Conservation (phyloP, 2,113 vertebrate genomes). For the Hoplias malabaricus region DNA sequence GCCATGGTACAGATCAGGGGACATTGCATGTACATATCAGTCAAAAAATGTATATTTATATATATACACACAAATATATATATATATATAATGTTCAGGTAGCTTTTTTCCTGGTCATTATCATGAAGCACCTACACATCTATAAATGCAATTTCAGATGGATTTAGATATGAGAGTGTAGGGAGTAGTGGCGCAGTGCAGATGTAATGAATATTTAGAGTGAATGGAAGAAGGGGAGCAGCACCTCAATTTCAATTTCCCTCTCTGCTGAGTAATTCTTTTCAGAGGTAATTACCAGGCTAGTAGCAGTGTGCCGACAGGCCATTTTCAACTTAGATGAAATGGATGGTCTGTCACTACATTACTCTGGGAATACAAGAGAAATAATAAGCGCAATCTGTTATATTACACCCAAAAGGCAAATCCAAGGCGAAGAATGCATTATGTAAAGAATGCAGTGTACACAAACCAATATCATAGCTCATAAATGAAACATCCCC, state of each 20-base stretch:
- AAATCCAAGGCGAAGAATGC: not conserved
- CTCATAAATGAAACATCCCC: not conserved
- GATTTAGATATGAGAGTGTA: constrained; percentile 1
- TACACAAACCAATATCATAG: not conserved
- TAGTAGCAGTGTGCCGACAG: not conserved
- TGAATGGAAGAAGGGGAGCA: not conserved
- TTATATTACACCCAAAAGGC: constrained; percentile 24
- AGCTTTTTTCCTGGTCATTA: not conserved
- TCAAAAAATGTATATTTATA: too few species aligned
- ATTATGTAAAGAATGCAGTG: not conserved
- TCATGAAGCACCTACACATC: constrained; percentile 21
- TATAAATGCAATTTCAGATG: constrained; percentile 21
- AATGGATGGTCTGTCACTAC: constrained; percentile 59
- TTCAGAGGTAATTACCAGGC: constrained; percentile 29
- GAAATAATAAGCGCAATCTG: constrained; percentile 31
- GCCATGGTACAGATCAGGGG: not conserved
- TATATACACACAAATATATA: too few species aligned
- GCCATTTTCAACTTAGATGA: constrained; percentile 60
- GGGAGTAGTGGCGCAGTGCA: constrained; percentile 13
- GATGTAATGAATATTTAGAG: constrained; percentile 34
- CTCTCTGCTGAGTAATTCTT: constrained; percentile 10
- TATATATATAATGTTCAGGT: too few species aligned
- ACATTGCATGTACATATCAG: not conserved
- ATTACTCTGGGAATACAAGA: constrained; percentile 54
- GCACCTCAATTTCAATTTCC: constrained; percentile 21